Evolutionary conservation across 2,888 invertebrate genomes (phyloP).

Genomic region (Melanotus villosus): DNA sequence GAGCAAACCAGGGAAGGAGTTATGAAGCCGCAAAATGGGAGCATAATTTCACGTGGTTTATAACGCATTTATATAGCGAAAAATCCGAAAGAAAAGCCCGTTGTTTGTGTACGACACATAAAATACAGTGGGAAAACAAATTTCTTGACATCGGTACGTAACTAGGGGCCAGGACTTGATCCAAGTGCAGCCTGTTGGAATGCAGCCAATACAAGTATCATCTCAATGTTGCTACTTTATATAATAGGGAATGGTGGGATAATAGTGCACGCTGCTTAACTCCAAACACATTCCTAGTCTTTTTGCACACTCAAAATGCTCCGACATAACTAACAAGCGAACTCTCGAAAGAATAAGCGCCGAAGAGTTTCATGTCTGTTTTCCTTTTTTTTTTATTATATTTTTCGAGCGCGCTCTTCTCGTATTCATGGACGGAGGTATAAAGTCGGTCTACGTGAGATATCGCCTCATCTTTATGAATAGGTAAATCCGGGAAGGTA

Average conservation of each 20-base stretch:
- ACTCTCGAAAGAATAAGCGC: constrained; percentile 32
- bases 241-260: constrained; percentile 58
- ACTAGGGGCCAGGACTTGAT: constrained; percentile 51
- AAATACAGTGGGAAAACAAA: constrained; percentile 40
- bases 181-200: constrained; percentile 63
- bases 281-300: constrained; percentile 53
- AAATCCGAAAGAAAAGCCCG: constrained; percentile 29
- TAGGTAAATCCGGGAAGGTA: constrained; percentile 63
- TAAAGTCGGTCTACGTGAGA: constrained; percentile 43
- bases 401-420: constrained; percentile 28
- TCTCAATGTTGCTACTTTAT: constrained; percentile 59
- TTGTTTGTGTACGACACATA: constrained; percentile 39
- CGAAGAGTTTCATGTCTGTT: too few species aligned
- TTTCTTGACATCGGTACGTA: constrained; percentile 38
- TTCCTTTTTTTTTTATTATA: constrained; percentile 35
- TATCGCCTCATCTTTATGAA: constrained; percentile 58
- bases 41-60: constrained; percentile 47
- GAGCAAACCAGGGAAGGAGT: constrained; percentile 25
- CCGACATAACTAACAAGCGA: constrained; percentile 41
- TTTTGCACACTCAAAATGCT: constrained; percentile 45
- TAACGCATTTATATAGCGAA: constrained; percentile 42
- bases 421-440: constrained; percentile 38
- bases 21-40: constrained; percentile 35
- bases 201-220: constrained; percentile 61
- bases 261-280: constrained; percentile 60